These are phyloP conservation scores for Nemotelus nigrinus DNA, from an alignment of 2,888 invertebrate genomes.

Conservation along the genomic window DNA sequence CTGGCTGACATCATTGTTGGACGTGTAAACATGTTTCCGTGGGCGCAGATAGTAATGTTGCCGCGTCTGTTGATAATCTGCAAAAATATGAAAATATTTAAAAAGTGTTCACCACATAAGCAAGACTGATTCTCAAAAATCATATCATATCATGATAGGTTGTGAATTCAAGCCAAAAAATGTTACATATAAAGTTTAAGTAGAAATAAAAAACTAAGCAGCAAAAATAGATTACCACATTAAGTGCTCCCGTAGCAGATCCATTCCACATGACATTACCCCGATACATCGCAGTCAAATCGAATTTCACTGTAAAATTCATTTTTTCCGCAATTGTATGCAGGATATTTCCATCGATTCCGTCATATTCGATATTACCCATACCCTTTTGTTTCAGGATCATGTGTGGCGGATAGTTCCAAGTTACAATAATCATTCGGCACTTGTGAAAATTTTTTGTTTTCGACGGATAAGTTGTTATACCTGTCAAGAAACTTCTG, in stretches of 20 bases:
- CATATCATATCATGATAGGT: no score
- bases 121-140: no score
- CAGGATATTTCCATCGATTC: conserved; percentile 60
- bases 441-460: conserved; percentile 58
- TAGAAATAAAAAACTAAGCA: background rate
- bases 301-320: conserved; percentile 58
- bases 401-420: conserved; percentile 57
- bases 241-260: conserved; percentile 57
- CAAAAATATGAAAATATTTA: no score
- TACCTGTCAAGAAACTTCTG: background rate
- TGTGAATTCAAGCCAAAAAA: no score
- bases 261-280: conserved; percentile 57
- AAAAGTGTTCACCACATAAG: no score
- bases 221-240: conserved; percentile 54
- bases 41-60: conserved; percentile 44
- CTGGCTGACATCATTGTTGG: conserved; percentile 25
- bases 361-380: conserved; percentile 51
- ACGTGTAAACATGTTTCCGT: conserved; percentile 27
- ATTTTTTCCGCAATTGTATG: conserved; percentile 56
- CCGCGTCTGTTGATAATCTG: conserved; percentile 13
- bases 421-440: conserved; percentile 55
- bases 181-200: background rate
- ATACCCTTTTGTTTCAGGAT: conserved; percentile 50
- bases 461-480: conserved; percentile 56
- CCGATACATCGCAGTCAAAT: conserved; percentile 50